Evolutionary conservation across 2,888 invertebrate species (phyloP).

Genomic region (Diaprepes abbreviatus): DNA sequence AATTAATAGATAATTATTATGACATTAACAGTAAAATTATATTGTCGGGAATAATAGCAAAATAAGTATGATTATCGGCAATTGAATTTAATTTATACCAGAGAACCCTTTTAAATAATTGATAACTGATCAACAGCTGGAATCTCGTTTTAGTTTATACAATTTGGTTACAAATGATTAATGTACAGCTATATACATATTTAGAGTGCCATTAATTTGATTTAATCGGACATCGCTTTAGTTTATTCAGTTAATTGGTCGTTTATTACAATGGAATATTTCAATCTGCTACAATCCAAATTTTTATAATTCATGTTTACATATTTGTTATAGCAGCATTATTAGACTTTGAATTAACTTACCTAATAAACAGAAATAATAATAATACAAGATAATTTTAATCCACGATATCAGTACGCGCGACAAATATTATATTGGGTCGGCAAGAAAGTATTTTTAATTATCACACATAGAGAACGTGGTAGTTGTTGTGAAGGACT

Average conservation of each 20-base stretch:
- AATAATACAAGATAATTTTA: too few relatives aligned
- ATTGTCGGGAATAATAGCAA: conserved; percentile 24
- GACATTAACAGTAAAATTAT: conserved; percentile 35
- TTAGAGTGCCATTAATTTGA: conserved; percentile 40
- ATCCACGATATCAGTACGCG: too few relatives aligned
- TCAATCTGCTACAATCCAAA: not conserved
- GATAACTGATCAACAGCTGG: conserved; percentile 42
- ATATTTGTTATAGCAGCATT: too few relatives aligned
- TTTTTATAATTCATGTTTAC: too few relatives aligned
- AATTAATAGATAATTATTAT: conserved; percentile 39
- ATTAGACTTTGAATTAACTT: too few relatives aligned
- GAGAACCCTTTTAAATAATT: conserved; percentile 37
- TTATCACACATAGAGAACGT: too few relatives aligned
- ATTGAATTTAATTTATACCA: conserved; percentile 34
- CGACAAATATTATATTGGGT: too few relatives aligned
- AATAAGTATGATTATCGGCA: conserved; percentile 36
- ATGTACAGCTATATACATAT: conserved; percentile 38
- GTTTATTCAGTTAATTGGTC: conserved; percentile 34
- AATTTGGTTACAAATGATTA: conserved; percentile 44
- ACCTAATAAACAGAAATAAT: too few relatives aligned
- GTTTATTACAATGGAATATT: conserved; percentile 25
- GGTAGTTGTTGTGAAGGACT: too few relatives aligned
- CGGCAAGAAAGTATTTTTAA: too few relatives aligned
- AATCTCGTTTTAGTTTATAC: conserved; percentile 34
- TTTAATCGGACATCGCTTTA: conserved; percentile 33